These are phyloP conservation scores for Echeneis naucrates DNA, from an alignment of 2,797 vertebrate species.

Conservation along the genomic window DNA sequence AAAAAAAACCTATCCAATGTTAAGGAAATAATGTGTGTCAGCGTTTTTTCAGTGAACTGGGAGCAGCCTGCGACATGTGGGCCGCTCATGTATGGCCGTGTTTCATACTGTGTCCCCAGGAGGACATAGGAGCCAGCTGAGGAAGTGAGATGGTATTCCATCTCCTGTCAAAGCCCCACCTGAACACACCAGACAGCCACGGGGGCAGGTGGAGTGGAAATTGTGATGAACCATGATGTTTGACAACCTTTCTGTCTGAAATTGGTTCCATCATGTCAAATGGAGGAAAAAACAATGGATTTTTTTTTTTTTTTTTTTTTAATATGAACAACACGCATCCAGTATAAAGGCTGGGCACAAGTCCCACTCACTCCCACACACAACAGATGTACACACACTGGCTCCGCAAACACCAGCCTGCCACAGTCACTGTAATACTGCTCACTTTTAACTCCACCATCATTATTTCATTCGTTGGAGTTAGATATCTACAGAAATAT, in stretches of 20 bases:
- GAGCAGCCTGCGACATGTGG: conserved; percentile 31
- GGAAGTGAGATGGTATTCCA: conserved; percentile 18
- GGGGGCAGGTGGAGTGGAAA: background rate
- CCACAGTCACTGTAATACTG: conserved; percentile 35
- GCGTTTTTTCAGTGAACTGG: conserved; percentile 60
- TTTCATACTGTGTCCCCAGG: conserved; percentile 25
- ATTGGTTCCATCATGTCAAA: conserved; percentile 13
- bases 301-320: conserved; percentile 1
- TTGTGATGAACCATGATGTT: conserved; percentile 20
- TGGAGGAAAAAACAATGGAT: background rate
- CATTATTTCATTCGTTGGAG: conserved; percentile 43
- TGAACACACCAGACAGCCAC: conserved; percentile 31
- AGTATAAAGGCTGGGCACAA: conserved; percentile 29
- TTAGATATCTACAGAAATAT: conserved; percentile 39
- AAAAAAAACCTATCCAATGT: conserved; percentile 55
- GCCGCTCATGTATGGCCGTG: conserved; percentile 51
- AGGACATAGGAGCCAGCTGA: conserved; percentile 32
- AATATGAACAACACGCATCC: conserved; percentile 27
- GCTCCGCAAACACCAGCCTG: conserved; percentile 2
- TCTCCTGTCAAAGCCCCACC: conserved; percentile 25
- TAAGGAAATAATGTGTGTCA: conserved; percentile 69
- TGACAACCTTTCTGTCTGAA: conserved; percentile 33
- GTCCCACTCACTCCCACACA: conserved; percentile 45
- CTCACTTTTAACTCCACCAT: conserved; percentile 51
- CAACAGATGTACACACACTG: conserved; percentile 18